Base-by-base conservation (phyloP, 1,140 invertebrate species). In the Leptestheria dahalacensis region DNA sequence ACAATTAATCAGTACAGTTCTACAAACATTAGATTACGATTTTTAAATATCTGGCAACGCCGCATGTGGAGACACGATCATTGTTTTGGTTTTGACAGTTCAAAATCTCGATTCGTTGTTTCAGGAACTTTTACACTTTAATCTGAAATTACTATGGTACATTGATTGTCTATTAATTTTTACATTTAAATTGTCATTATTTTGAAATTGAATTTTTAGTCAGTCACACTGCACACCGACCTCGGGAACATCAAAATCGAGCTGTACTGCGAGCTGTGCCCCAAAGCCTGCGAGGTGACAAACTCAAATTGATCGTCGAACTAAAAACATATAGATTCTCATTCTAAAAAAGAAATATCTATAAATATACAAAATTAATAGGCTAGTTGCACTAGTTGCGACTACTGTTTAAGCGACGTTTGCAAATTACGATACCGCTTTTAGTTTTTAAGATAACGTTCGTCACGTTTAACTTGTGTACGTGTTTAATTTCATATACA, bases 401-500 rank as follows among this genome's bases (percentile, higher is more conserved):
- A 48, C 6, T 48, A 48, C 20, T 48, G 47, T 48, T n/a, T n/a
- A 2, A 1, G 20, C 15, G 1, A 1, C 15, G 15, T 1, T 1
- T 48, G 47, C 47, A 48, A 48, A 48, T 20, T 20, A n/a, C 20
- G 47, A n/a, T n/a, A n/a, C n/a, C n/a, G n/a, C n/a, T n/a, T n/a
- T n/a, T n/a, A n/a, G 3, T 41, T 15, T n/a, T 41, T 20, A 24
- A 15, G 15, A 52, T 18, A 26, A 12, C 0, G n/a, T 4, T n/a
- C n/a, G 15, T 51, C 29, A 29, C 33, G 24, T 54, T 55, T 41
- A 0, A 41, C 11, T 1, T 41, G 0, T n/a, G n/a, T 24, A 23
- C 11, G 20, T 53, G 23, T 24, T 62, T 41, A 11, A 59, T 64
- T 59, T 61, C 66, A 62, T 68, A 70, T 71, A n/a, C 64, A 96